These are phyloP conservation scores for Drosophila lacertosa DNA, from an alignment of 1,140 invertebrate species.

Conservation along the genomic window DNA sequence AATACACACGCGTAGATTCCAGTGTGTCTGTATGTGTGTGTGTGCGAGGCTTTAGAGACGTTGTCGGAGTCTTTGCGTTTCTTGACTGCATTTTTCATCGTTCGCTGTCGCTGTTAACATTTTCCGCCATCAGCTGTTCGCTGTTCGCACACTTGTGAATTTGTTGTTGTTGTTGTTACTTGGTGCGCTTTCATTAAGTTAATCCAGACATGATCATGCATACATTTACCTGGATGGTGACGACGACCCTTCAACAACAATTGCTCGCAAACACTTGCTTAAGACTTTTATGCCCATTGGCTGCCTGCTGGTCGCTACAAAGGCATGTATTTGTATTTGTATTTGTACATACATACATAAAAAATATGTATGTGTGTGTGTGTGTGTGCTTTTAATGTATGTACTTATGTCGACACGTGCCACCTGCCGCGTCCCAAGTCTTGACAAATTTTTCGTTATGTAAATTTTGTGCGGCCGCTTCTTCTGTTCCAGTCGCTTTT, in stretches of 20 bases:
- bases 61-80: slow-evolving; percentile 54
- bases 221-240: slow-evolving; percentile 50
- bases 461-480: slow-evolving; percentile 54
- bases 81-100: slow-evolving; percentile 52
- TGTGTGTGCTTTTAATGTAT: slow-evolving; percentile 12
- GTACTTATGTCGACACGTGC: slow-evolving; percentile 40
- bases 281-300: slow-evolving; percentile 47
- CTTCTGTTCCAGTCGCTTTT: slow-evolving; percentile 37
- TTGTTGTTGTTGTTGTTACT: slow-evolving; percentile 29
- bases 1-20: neutral
- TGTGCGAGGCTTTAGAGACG: slow-evolving; percentile 23
- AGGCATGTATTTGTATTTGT: slow-evolving; percentile 17
- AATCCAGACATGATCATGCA: slow-evolving; percentile 83
- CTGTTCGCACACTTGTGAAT: slow-evolving; percentile 2
- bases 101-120: slow-evolving; percentile 42
- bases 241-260: slow-evolving; percentile 29
- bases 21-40: slow-evolving; percentile 4
- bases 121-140: slow-evolving; percentile 54
- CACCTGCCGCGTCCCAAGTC: slow-evolving; percentile 42
- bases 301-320: slow-evolving; percentile 6
- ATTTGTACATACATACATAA: slow-evolving; percentile 46
- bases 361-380: slow-evolving; percentile 6
- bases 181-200: slow-evolving; percentile 74
- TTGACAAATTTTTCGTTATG: slow-evolving; percentile 75
- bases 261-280: slow-evolving; percentile 42